Evolutionary conservation across 2,797 vertebrate genomes (phyloP), one percentile per base, ranked within the genome.

Genomic region (Diglossa cyanea): DNA sequence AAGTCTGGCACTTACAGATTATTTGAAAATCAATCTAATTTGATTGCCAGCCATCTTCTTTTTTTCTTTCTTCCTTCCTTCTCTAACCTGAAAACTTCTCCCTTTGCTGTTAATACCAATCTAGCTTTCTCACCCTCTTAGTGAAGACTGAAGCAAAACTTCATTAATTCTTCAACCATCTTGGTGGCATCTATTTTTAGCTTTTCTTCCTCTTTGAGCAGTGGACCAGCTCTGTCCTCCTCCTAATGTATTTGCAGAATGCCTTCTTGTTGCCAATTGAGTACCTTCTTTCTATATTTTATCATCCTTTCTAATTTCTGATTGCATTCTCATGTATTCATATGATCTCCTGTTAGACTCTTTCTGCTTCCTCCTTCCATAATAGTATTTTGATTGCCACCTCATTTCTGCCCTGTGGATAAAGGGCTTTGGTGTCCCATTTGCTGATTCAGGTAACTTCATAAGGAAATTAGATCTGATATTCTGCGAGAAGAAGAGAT

Each of bases 241-340:
- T 66, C 37, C 57, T 54, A 78, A 54, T 5, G 6, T 26, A 4
- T n/a, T 60, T 70, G 23, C 25, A 81, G n/a, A 57, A 72, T 35
- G 17, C 11, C 30, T 33, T 39, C 25, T 47, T 68, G 15, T 57
- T 68, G 71, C 7, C 23, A 17, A 18, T 2, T 0, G 0, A 8
- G 17, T 30, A 35, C 17, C 20, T 78, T 57, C 24, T 74, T 47
- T 31, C 24, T 47, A 7, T 15, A 6, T 60, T 79, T 55, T 48
- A 57, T 12, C 28, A 55, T 24, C 17, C 44, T 39, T 71, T 63
- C 6, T 37, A 44, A 48, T 63, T 83, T 40, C 40, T 55, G 9
- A 53, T 53, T 71, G 24, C 19, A 53, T 39, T 68, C 28, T 86
- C 44, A 20, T 0, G 1, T 35, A 7, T 57, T 83, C 30, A 21